phyloP scores from a whole-genome alignment of 2,888 invertebrate genomes.

The Ectobius pallidus region DNA sequence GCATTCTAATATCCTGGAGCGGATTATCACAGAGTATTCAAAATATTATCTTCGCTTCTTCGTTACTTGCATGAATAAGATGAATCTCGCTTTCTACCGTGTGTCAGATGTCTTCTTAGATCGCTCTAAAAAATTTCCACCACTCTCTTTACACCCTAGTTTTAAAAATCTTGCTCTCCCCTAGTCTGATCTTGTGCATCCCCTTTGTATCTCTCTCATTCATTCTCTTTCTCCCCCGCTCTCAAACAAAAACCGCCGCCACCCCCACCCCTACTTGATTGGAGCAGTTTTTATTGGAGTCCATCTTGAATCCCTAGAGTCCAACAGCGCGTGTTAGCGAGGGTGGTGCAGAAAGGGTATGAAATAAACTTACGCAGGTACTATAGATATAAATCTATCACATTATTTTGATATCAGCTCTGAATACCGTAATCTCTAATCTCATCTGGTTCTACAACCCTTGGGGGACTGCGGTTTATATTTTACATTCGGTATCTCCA shows the following conservation, averaged over 20 bases:
- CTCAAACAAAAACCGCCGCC: constrained; percentile 32
- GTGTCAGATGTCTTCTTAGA: constrained; percentile 1
- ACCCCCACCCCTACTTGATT: constrained; percentile 31
- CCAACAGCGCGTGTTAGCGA: constrained; percentile 9
- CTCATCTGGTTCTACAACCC: too few relatives aligned
- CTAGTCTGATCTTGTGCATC: background rate
- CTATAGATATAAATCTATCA: too few relatives aligned
- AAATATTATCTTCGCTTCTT: too few relatives aligned
- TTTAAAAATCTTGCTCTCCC: constrained; percentile 25
- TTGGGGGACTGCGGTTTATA: too few relatives aligned
- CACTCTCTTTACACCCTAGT: constrained; percentile 30
- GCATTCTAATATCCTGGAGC: too few relatives aligned
- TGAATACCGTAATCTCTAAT: too few relatives aligned
- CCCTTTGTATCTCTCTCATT: constrained; percentile 25
- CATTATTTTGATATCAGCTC: too few relatives aligned
- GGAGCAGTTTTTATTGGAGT: constrained; percentile 35
- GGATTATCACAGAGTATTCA: too few relatives aligned
- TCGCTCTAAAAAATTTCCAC: constrained; percentile 33
- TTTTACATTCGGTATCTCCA: too few relatives aligned
- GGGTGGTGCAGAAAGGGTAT: background rate
- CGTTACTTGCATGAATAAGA: too few relatives aligned
- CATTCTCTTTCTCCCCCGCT: constrained; percentile 19
- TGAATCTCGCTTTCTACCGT: background rate
- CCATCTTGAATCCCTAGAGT: constrained; percentile 30
- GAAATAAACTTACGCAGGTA: too few relatives aligned